Conservation (phyloP, 2,888 invertebrate genomes). For the Lordiphosa fenestrarum region DNA sequence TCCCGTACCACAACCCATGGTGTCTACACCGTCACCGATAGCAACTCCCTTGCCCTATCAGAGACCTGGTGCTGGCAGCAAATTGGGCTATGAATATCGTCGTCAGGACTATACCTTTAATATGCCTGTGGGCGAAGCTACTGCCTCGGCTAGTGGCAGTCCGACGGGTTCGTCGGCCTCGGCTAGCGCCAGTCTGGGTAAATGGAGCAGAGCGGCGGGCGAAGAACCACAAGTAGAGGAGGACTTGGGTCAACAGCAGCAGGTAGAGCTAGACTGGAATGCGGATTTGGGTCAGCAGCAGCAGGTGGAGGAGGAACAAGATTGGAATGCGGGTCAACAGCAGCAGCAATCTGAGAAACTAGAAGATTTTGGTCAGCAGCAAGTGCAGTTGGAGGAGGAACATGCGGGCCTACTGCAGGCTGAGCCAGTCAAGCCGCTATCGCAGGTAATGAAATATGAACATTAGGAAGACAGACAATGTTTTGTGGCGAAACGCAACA, state of each 20-base stretch:
- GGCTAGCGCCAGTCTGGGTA: slow-evolving; percentile 42
- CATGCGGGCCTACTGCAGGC: slow-evolving; percentile 26
- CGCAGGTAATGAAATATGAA: slow-evolving; percentile 30
- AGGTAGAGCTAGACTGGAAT: slow-evolving; percentile 33
- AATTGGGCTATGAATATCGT: slow-evolving; percentile 45
- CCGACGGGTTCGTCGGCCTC: slow-evolving; percentile 44
- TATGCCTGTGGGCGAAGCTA: slow-evolving; percentile 41
- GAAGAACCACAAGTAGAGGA: slow-evolving; percentile 49
- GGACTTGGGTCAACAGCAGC: slow-evolving; percentile 45
- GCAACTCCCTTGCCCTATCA: slow-evolving; percentile 41
- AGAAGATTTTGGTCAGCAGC: slow-evolving; percentile 22
- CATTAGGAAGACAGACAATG: no score
- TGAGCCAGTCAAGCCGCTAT: slow-evolving; percentile 2
- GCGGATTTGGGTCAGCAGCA: slow-evolving; percentile 21
- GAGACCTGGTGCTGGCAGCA: slow-evolving; percentile 12
- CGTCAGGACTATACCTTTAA: slow-evolving; percentile 52
- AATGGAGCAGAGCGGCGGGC: slow-evolving; percentile 49
- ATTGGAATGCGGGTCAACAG: slow-evolving; percentile 26
- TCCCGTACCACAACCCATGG: slow-evolving; percentile 6
- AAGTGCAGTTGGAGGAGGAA: slow-evolving; percentile 4
- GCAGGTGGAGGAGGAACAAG: slow-evolving; percentile 41
- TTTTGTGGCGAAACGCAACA: no score
- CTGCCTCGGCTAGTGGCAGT: slow-evolving; percentile 51
- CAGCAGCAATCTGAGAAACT: slow-evolving; percentile 18
- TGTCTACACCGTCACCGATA: slow-evolving; percentile 25